Conservation (phyloP, 2,888 invertebrate species). For the Pristionchus fissidentatus region DNA sequence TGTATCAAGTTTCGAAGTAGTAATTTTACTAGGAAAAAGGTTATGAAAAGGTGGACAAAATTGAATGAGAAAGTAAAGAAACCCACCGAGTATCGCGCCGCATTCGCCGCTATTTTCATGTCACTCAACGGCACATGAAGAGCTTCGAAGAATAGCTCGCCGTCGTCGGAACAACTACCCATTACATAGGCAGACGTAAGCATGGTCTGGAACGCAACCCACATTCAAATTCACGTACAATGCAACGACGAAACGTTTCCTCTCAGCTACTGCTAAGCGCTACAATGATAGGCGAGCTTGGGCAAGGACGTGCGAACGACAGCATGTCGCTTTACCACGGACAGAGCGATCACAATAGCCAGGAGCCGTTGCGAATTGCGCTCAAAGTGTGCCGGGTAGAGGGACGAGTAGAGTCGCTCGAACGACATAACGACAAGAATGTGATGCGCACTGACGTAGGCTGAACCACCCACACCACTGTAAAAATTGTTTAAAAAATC, state of each 20-base stretch:
- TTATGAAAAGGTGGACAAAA: no score
- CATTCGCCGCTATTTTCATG: no score
- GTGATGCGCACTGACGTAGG: not conserved
- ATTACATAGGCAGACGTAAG: no score
- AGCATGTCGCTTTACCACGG: not conserved
- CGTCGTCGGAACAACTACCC: no score
- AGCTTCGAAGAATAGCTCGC: no score
- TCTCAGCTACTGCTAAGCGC: no score
- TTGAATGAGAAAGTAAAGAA: no score
- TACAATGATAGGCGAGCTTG: not conserved
- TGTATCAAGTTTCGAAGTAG: no score
- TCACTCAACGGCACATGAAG: no score
- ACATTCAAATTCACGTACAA: not conserved
- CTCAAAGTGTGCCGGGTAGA: not conserved
- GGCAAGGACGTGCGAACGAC: not conserved
- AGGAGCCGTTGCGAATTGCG: not conserved
- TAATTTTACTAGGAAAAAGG: no score
- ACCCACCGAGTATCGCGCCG: no score
- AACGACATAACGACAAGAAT: not conserved
- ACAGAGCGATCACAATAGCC: not conserved
- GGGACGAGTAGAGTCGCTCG: not conserved
- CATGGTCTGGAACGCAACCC: not conserved
- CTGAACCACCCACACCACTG: not conserved
- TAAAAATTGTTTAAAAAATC: not conserved
- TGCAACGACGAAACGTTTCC: not conserved